Conservation (phyloP, 2,113 vertebrate genomes). For the Aspidoscelis tigris region DNA sequence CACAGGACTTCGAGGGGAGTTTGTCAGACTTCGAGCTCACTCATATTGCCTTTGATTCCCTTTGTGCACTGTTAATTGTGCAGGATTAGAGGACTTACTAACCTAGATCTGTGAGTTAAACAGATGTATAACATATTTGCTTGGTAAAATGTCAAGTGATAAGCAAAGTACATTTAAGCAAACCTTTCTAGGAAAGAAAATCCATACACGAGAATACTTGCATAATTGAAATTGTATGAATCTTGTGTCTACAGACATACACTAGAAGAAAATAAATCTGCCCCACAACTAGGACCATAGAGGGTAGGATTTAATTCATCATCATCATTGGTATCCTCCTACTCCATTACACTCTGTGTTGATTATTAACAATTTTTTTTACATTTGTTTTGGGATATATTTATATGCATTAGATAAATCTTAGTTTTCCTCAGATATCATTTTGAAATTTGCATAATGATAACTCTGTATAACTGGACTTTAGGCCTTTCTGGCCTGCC, state of each 20-base stretch:
- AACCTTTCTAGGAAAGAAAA: constrained; percentile 34
- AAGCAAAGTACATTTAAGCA: constrained; percentile 18
- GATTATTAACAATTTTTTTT: background rate
- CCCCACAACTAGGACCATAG: no score
- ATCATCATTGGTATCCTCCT: no score
- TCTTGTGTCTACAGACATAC: no score
- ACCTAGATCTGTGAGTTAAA: background rate
- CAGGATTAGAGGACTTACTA: background rate
- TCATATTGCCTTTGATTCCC: constrained; percentile 32
- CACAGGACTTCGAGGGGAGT: no score
- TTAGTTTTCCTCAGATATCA: background rate
- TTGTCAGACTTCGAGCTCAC: background rate
- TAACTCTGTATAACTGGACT: background rate
- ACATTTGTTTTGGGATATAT: constrained; percentile 36
- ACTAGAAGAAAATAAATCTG: no score
- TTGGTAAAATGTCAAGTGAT: background rate
- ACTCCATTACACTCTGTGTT: no score
- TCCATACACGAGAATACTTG: background rate
- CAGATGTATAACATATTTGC: background rate
- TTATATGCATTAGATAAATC: background rate
- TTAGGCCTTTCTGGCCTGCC: no score
- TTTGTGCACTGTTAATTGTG: no score
- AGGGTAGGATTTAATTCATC: no score
- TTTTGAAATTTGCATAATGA: background rate
- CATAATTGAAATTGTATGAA: background rate